A percentile compares a stretch with the other conserved stretches of the same genome.
phyloP scores from a whole-genome alignment of 2,113 vertebrate genomes.

The Crypturellus undulatus region DNA sequence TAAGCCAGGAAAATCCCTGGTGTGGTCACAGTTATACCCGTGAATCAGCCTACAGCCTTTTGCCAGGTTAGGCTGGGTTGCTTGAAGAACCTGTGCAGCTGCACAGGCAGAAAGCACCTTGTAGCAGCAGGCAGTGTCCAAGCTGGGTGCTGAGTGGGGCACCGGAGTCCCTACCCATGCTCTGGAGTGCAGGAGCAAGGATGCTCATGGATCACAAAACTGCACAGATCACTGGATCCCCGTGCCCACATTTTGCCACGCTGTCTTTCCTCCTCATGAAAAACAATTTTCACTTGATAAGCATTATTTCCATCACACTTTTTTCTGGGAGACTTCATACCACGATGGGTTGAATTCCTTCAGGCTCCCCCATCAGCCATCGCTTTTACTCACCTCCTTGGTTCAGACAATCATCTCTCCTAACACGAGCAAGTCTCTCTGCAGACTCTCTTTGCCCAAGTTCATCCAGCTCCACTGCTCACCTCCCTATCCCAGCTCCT shows the following conservation, averaged over 20 bases:
- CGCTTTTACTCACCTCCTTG: neutral
- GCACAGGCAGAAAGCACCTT: neutral
- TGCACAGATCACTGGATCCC: neutral
- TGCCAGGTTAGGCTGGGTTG: neutral
- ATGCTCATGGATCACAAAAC: neutral
- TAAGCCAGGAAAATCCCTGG: slow-evolving; percentile 10
- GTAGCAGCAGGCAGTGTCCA: neutral
- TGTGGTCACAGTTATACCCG: neutral
- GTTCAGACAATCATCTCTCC: neutral
- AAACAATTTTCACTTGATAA: neutral
- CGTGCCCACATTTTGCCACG: neutral
- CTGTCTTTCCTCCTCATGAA: neutral
- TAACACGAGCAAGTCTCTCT: neutral
- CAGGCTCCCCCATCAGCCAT: neutral
- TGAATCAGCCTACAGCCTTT: neutral
- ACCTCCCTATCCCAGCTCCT: neutral
- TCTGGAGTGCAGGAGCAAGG: neutral
- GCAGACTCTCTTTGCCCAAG: neutral
- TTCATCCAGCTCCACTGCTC: neutral
- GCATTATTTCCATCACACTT: neutral
- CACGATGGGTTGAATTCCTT: neutral
- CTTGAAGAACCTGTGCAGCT: neutral
- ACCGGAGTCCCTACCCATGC: neutral
- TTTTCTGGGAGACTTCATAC: neutral
- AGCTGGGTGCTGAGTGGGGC: neutral